Evolutionary conservation across 2,888 invertebrate species (phyloP), one percentile per base, ranked within the genome.

Genomic region (Hirtodrosophila confusa): DNA sequence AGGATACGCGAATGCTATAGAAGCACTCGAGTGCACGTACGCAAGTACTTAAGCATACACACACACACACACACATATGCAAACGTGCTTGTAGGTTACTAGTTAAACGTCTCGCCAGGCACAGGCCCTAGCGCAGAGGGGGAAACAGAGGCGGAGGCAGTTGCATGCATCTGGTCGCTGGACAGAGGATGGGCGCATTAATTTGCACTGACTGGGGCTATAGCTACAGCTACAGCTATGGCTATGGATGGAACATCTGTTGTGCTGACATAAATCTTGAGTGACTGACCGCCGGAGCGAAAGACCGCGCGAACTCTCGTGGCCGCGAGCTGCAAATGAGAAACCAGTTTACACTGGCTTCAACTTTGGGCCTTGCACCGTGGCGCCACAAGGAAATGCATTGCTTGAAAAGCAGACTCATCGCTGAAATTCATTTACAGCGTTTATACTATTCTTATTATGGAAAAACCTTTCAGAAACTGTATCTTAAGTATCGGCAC

Each of bases 201-300:
- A 67, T 66, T 75, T 86, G 66, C 86, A 79, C 86, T 70, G 72
- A 41, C 65, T 12, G 33, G 31, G 31, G 2, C 7, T 31, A 9
- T 31, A 31, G 31, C 31, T 31, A 31, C 7, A 31, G 31, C 31
- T 9, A 31, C 3, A 31, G 31, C 31, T 31, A 12, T 17, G 57
- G 31, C 67, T 44, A 35, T 33, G 50, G 37, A 39, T 43, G 69
- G 67, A 89, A 88, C 86, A 86, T 89, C 86, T 86, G 86, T 86
- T 86, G 84, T 64, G 65, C 87, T 89, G 89, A 86, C 89, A 86
- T 86, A 86, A 89, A 86, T 86, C 89, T 88, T 80, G 85, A 89
- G 84, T 88, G 84, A 85, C 88, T 85, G 84, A 85, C 84, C 88
- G 89, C 67, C 86, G 88, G 73, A 88, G 87, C 87, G 69, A 63